Base-by-base conservation (phyloP, 2,888 invertebrate genomes). In the Pyrochroa serraticornis region DNA sequence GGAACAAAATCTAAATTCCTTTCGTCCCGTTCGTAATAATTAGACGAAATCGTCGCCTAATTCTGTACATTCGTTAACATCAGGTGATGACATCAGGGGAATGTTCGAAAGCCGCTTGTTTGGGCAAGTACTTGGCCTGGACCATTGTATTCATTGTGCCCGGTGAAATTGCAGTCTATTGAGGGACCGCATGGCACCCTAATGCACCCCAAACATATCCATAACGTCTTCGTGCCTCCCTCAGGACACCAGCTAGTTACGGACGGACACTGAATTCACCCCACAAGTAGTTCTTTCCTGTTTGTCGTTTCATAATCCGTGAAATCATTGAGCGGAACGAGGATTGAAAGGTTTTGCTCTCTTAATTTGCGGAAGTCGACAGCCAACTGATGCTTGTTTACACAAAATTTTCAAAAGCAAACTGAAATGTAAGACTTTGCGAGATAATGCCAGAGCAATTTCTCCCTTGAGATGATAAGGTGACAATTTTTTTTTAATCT, bases 211-310 rank as follows among this genome's bases (percentile, higher is more conserved):
- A 10, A 10, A 35, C n/a, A 35, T 35, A 35, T 10, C 9, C 36
- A 35, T 22, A 22, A 22, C 44, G 44, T 44, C 44, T 44, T 44
- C 33, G n/a, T 44, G 32, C 44, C 8, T 44, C 44, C 44, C 37
- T 8, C n/a, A 30, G 39, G 39, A 13, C 39, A 39, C 39, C 39
- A 13, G 39, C 39, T 39, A 8, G 13, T 39, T 9, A 12, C 13
- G 39, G 13, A 39, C 12, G 48, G 48, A 39, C 14, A 13, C 50
- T 8, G 22, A 41, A 69, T 47, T 35, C 36, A 62, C 63, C 66
- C 53, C 64, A 67, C 67, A 69, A 72, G 71, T 69, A 64, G 64
- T 58, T 64, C 63, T 63, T 72, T 72, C 73, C 73, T 70, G 72
- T 70, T 68, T 70, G 65, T 55, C 60, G 64, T 60, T 56, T 62